These are phyloP conservation scores for Adelges cooleyi DNA, from an alignment of 1,140 invertebrate genomes.

Conservation along the genomic window DNA sequence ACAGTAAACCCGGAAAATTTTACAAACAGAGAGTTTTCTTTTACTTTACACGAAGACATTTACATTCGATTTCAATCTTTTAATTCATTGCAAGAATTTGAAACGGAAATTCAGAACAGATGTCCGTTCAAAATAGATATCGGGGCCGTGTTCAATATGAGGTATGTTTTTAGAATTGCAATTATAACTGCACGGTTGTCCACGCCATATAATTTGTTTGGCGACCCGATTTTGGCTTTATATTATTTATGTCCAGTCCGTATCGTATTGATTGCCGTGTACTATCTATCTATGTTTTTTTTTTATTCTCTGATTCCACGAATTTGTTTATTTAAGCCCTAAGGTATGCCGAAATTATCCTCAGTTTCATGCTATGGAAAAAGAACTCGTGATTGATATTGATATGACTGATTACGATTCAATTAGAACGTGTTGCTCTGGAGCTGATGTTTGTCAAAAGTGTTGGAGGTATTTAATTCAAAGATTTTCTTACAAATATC, in stretches of 20 bases:
- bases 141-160: slow-evolving; percentile 73
- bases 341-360: slow-evolving; percentile 45
- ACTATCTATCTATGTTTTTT: no score
- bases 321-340: slow-evolving; percentile 45
- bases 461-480: slow-evolving; percentile 64
- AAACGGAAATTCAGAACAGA: slow-evolving; percentile 63
- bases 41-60: slow-evolving; percentile 85
- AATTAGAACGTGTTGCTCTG: slow-evolving; percentile 79
- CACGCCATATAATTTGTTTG: no score
- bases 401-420: slow-evolving; percentile 99
- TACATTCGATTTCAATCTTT: slow-evolving; percentile 90
- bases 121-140: slow-evolving; percentile 92
- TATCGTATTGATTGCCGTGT: no score
- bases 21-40: slow-evolving; percentile 83
- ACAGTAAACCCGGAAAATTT: slow-evolving; percentile 57
- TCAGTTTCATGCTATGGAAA: slow-evolving; percentile 46
- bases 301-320: no score
- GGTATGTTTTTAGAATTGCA: slow-evolving; percentile 10
- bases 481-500: background rate
- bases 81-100: slow-evolving; percentile 63
- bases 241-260: no score
- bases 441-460: slow-evolving; percentile 77
- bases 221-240: no score
- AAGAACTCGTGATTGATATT: slow-evolving; percentile 98
- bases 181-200: no score